Evolutionary conservation across 2,113 vertebrate genomes (phyloP), one percentile per base, ranked within the genome.

Genomic region (Microtus pennsylvanicus): DNA sequence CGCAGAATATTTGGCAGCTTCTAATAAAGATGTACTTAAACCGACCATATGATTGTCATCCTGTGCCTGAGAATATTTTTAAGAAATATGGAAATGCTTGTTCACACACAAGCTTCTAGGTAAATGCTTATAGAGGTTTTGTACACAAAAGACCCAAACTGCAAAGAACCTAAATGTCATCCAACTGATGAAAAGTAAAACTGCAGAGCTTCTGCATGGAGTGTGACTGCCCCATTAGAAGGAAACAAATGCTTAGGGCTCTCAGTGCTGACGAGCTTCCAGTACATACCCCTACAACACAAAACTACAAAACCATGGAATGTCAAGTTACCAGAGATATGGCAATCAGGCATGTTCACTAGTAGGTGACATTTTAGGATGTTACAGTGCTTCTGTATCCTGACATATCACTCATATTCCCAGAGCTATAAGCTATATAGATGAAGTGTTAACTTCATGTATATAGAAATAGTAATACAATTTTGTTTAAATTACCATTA

Each of bases 401-500:
- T 82, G 7, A 42, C 12, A 50, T 52, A 38, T 88, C 24, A 45
- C 35, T 35, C 8, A 24, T 70, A 8, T 81, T 47, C 14, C 77
- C 52, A 85, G 72, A 55, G 33, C 77, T 42, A 77, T 78, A 89
- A 95, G 83, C 19, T 80, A 38, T 67, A 42, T 19, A 69, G 10
- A 42, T 74, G 22, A 33, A 72, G 7, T 12, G 22, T 38, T 63
- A 35, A 70, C 33, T 90, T 94, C 81, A 33, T 7, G 75, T 1
- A 80, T 22, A 55, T 33, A 52, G 86, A 33, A 91, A 61, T 35
- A 77, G 77, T 92, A 52, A 70, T 33, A 45, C n/a, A 89, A 70
- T 89, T 75, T 95, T n/a, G 22, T 69, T 61, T 88, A 63, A 89
- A 13, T 61, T 85, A 92, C 50, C 30, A 93, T 69, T 82, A 83